phyloP scores from a whole-genome alignment of 2,797 vertebrate genomes.

The Malurus splendens region DNA sequence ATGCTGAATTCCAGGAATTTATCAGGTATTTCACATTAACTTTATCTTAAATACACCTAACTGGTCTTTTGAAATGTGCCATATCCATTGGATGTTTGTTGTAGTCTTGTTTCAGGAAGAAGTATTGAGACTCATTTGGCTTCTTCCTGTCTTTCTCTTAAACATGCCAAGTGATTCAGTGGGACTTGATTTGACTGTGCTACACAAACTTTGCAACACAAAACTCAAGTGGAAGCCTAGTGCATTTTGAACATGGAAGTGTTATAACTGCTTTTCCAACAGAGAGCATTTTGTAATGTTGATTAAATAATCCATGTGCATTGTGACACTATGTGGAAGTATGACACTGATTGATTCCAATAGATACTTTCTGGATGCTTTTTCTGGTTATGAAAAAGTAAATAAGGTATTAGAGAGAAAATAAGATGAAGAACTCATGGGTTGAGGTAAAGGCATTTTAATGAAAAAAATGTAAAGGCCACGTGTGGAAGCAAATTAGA shows the following conservation, averaged over 20 bases:
- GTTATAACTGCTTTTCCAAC: background rate
- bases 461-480: background rate
- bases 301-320: background rate
- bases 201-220: background rate
- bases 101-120: background rate
- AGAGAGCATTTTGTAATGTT: background rate
- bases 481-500: background rate
- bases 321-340: background rate
- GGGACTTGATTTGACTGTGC: background rate
- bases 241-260: background rate
- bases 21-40: constrained; percentile 49
- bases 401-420: background rate
- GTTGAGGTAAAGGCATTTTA: background rate
- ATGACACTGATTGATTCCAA: background rate
- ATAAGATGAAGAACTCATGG: background rate
- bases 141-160: background rate
- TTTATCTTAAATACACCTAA: background rate
- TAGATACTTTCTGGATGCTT: background rate
- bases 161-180: background rate
- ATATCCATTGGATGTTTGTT: background rate
- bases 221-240: background rate
- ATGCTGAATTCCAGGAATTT: constrained; percentile 20
- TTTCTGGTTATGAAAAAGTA: background rate
- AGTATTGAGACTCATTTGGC: background rate
- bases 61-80: background rate